Evolutionary conservation across 2,113 vertebrate species (phyloP), one percentile per base, ranked within the genome.

Genomic region (Scartelaos histophorus): DNA sequence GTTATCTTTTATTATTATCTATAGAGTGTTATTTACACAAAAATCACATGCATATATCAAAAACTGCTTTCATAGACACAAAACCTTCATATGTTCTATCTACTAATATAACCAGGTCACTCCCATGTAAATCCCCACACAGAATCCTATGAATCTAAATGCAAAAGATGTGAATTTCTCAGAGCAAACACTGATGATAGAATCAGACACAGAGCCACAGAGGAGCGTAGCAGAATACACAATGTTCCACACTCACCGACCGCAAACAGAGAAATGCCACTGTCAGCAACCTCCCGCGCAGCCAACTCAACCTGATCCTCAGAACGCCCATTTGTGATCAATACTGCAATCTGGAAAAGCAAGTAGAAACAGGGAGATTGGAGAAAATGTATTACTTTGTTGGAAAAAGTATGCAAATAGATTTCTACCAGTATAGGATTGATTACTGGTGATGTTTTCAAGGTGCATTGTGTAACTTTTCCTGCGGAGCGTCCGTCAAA

Each of bases 251-350:
- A 74, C 90, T 3, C 93, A 97, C 96, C 96, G 47, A 97, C 90
- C 77, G 95, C 94, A 85, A 93, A 96, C 34, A 96, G 87, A 0
- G 95, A 94, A 68, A 96, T 94, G 0, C 95, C 96, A 1, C 13
- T 64, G 70, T 96, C 93, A 43, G 87, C 86, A 13, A 95, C 90
- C 7, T 71, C 62, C 22, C 0, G 85, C 25, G 93, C 95, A 53
- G 92, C 88, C 0, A 84, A 88, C 4, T 93, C 93, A 0, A 95
- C 82, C 0, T 79, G 76, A 76, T 96, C 95, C 0, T 91, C 61
- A 0, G 95, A 96, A 71, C 86, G 94, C 19, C 93, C 95, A 3
- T 94, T 94, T 0, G 94, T 95, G 82, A 97, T 88, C 85, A 97
- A 76, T 72, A 97, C 75, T 2, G 91, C 81, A 17, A 95, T 93